Evolutionary conservation across 30 jellyfish, hydroid and myxozoan species (phyloP).

Genomic region (Hydractinia echinata): DNA sequence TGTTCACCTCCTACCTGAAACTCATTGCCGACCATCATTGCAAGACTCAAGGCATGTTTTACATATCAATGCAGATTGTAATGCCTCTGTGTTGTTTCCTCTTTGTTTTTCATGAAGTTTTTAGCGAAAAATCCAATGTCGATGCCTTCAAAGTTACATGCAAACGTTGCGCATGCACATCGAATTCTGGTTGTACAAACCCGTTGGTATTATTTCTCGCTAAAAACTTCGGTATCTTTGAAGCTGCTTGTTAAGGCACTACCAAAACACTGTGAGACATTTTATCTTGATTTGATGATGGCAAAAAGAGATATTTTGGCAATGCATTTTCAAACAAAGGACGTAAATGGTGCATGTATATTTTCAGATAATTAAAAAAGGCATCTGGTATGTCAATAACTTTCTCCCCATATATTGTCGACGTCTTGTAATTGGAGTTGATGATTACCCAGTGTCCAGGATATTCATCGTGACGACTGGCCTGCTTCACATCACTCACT

Average conservation of each 20-base stretch:
- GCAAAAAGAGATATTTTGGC: not conserved
- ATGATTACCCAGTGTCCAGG: slow-evolving; percentile 22
- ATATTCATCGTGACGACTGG: not conserved
- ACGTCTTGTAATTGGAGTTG: slow-evolving; percentile 25
- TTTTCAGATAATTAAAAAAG: not conserved
- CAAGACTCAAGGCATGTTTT: slow-evolving; percentile 19
- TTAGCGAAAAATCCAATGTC: slow-evolving; percentile 35
- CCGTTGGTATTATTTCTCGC: not conserved
- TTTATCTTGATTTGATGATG: slow-evolving; percentile 18
- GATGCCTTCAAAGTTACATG: slow-evolving; percentile 20
- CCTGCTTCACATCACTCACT: slow-evolving; percentile 19
- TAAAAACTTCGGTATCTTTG: slow-evolving; percentile 1
- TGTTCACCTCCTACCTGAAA: slow-evolving; percentile 22
- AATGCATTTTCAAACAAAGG: not conserved
- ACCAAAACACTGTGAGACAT: slow-evolving; percentile 18
- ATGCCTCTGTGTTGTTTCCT: slow-evolving; percentile 31
- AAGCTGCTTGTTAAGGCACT: slow-evolving; percentile 22
- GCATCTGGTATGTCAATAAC: slow-evolving; percentile 21
- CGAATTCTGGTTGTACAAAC: slow-evolving; percentile 33
- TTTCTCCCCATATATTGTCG: slow-evolving; percentile 31
- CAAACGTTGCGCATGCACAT: slow-evolving; percentile 30
- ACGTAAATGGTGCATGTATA: not conserved
- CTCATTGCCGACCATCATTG: slow-evolving; percentile 14
- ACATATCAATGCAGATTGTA: slow-evolving; percentile 22
- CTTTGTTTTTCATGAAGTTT: slow-evolving; percentile 31